Percentiles rank a stretch among this genome's conserved stretches.
Evolutionary conservation across 2,888 invertebrate species (phyloP).

Genomic region (Aspidapion aeneum): DNA sequence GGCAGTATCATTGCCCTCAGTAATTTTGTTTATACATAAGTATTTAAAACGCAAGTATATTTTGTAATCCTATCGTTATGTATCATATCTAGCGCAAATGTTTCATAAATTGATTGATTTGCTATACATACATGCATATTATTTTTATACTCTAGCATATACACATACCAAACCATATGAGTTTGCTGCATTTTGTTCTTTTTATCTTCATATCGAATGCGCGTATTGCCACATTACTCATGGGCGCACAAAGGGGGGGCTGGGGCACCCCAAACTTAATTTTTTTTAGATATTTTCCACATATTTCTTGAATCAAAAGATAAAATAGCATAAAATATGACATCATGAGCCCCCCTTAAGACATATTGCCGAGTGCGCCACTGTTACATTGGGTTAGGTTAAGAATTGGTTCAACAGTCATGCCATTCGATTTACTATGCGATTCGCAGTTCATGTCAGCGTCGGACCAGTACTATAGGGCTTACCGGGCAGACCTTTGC

Average conservation of each 20-base stretch:
- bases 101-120: neutral
- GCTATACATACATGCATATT: neutral
- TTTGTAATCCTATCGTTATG: neutral
- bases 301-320: too few relatives aligned
- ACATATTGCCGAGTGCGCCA: too few relatives aligned
- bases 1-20: neutral
- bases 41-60: neutral
- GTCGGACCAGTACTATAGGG: too few relatives aligned
- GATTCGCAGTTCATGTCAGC: too few relatives aligned
- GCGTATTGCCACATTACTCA: neutral
- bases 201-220: neutral
- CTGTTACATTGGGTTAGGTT: neutral
- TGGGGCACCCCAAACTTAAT: too few relatives aligned
- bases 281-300: too few relatives aligned
- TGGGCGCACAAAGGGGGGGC: too few relatives aligned
- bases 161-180: neutral
- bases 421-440: neutral
- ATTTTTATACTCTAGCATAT: too few relatives aligned
- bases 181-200: neutral
- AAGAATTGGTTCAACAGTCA: neutral
- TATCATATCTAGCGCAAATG: neutral
- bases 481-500: too few relatives aligned
- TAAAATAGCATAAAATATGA: too few relatives aligned
- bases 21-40: neutral
- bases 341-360: too few relatives aligned